These are phyloP conservation scores for Physeter macrocephalus DNA, from an alignment of 2,113 vertebrate genomes.

Conservation along the genomic window DNA sequence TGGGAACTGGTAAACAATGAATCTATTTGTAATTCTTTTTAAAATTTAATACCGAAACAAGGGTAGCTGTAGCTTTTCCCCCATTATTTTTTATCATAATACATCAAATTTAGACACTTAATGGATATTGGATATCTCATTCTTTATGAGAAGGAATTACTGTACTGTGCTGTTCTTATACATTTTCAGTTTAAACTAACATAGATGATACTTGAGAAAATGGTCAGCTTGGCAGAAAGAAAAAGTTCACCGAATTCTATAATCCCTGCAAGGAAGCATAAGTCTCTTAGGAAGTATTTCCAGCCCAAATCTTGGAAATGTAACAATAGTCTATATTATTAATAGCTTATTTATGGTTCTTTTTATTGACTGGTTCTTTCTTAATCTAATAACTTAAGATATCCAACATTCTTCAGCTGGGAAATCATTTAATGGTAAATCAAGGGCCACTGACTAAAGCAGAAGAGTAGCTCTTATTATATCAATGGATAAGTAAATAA, in stretches of 20 bases:
- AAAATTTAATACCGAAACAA: neutral
- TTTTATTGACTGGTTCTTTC: constrained; percentile 71
- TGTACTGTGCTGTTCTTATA: constrained; percentile 6
- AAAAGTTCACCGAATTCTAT: constrained; percentile 64
- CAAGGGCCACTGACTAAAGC: constrained; percentile 50
- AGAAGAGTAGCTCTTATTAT: neutral
- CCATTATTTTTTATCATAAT: neutral
- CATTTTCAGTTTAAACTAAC: constrained; percentile 64
- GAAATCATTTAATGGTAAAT: constrained; percentile 42
- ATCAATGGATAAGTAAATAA: constrained; percentile 39
- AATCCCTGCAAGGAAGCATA: constrained; percentile 72
- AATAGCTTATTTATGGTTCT: constrained; percentile 67
- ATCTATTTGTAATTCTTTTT: neutral
- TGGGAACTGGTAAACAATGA: neutral
- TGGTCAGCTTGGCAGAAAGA: constrained; percentile 64
- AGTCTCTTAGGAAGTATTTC: constrained; percentile 73
- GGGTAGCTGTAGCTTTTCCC: neutral
- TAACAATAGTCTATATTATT: constrained; percentile 67
- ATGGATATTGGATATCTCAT: constrained; percentile 31
- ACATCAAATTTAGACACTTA: neutral
- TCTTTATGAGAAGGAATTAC: neutral
- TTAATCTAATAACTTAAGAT: constrained; percentile 62
- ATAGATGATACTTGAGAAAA: constrained; percentile 66
- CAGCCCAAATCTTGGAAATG: constrained; percentile 69
- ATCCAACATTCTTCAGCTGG: constrained; percentile 53